Evolutionary conservation across 2,113 vertebrate species (phyloP).

Genomic region (Prochilodus magdalenae): DNA sequence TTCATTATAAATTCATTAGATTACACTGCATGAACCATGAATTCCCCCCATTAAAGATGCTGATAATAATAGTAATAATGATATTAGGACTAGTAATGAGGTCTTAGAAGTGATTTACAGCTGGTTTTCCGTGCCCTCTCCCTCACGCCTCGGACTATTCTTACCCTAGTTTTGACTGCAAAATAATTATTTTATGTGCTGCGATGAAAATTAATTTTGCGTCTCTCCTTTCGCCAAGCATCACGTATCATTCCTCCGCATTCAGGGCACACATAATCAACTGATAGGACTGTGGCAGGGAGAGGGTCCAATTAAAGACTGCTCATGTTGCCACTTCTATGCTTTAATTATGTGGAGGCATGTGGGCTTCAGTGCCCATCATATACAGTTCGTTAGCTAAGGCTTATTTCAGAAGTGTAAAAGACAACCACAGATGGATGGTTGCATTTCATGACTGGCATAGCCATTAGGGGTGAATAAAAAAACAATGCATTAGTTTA

Average conservation of each 20-base stretch:
- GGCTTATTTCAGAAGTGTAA: constrained; percentile 16
- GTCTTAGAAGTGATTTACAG: neutral
- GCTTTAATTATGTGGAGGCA: constrained; percentile 28
- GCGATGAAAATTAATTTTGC: constrained; percentile 23
- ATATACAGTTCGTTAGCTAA: constrained; percentile 23
- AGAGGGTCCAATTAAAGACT: constrained; percentile 31
- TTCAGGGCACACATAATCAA: constrained; percentile 1
- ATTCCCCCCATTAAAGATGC: neutral
- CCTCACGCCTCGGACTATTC: constrained; percentile 9
- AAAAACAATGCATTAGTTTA: neutral
- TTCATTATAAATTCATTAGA: constrained; percentile 7
- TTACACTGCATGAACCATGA: neutral
- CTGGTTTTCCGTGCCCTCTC: neutral
- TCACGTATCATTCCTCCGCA: constrained; percentile 13
- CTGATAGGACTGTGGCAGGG: neutral
- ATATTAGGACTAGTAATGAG: constrained; percentile 16
- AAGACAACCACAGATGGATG: neutral
- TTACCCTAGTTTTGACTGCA: constrained; percentile 9
- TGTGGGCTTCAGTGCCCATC: neutral
- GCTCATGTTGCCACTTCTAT: constrained; percentile 28
- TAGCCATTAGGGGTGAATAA: neutral
- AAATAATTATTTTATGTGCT: constrained; percentile 25
- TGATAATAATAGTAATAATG: constrained; percentile 20
- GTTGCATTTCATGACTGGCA: neutral
- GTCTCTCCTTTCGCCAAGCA: constrained; percentile 5